Percentiles rank a stretch among this genome's conserved stretches.
phyloP scores from a whole-genome alignment of 2,888 invertebrate genomes.

The Sminthurides aquaticus region DNA sequence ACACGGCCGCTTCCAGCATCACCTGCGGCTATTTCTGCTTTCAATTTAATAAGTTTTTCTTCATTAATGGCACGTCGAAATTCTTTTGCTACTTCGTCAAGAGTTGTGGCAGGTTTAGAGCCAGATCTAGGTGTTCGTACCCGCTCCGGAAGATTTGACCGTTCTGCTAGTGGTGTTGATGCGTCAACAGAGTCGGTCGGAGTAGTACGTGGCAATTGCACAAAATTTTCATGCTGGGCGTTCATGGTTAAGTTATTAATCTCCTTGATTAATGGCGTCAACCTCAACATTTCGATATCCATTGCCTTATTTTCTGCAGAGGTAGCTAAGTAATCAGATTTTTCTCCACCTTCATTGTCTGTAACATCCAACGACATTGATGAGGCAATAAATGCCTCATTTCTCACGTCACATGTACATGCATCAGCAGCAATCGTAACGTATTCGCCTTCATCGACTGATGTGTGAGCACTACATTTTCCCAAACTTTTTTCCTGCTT shows the following conservation, averaged over 20 bases:
- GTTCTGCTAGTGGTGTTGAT: neutral
- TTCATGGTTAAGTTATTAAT: slow-evolving; percentile 30
- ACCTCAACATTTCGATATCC: slow-evolving; percentile 14
- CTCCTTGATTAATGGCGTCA: slow-evolving; percentile 37
- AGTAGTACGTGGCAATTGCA: neutral
- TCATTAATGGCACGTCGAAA: slow-evolving; percentile 15
- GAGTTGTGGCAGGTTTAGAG: neutral
- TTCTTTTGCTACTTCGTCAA: slow-evolving; percentile 14
- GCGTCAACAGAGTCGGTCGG: neutral
- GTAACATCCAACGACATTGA: slow-evolving; percentile 21
- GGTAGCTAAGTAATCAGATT: neutral
- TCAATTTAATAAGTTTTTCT: slow-evolving; percentile 15
- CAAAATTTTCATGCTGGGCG: slow-evolving; percentile 12
- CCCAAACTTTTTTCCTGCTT: neutral
- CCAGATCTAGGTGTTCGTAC: neutral
- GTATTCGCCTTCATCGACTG: slow-evolving; percentile 27
- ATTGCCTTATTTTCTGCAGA: neutral
- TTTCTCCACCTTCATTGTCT: neutral
- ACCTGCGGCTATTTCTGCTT: slow-evolving; percentile 9
- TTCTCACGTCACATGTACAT: slow-evolving; percentile 26
- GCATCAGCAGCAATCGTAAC: slow-evolving; percentile 27
- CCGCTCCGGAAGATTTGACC: neutral
- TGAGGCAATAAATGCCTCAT: slow-evolving; percentile 36
- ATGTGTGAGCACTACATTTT: slow-evolving; percentile 10
- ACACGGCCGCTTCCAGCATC: neutral